Base-by-base conservation (phyloP, 2,113 vertebrate species). In the Hystrix cristata region DNA sequence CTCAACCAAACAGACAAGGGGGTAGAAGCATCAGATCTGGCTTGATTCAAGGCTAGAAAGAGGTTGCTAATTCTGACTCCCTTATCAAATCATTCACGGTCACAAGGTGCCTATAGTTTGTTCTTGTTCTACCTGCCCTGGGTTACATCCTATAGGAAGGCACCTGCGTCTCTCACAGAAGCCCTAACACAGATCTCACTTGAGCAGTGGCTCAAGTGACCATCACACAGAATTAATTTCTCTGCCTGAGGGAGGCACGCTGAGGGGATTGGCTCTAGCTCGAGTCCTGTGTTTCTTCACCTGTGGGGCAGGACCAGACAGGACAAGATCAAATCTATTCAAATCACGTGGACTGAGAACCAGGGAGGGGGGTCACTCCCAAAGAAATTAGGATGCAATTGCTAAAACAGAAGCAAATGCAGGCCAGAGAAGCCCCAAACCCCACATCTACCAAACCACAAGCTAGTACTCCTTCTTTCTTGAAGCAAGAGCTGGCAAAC, bases 111-210 rank as follows among this genome's bases (percentile, higher is more conserved):
- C 43, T 43, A 9, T 7, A 21, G 29, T 14, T 21, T 16, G 38
- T 67, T 43, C 69, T 8, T 6, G 12, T n/a, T 64, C 60, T 29
- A 5, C 2, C 15, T 1, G 18, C 7, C n/a, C 38, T n/a, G 6
- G 14, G 34, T n/a, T 15, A 59, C 0, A 3, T 8, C 29, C n/a
- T n/a, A 31, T 3, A 67, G 53, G 43, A 55, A 15, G 29, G 15
- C 11, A 13, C 16, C 46, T 38, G 15, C 16, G 82, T 89, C 72
- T 86, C 19, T 51, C 59, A 10, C 15, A 23, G 59, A 57, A 65
- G 23, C 31, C n/a, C 10, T 0, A 1, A 7, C 15, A 13, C 29
- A 87, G 23, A 59, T 5, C 13, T 29, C 25, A 29, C 0, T 8
- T 51, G 62, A 16, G 3, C 57, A 8, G 0, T 0, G 74, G 38